phyloP scores from a whole-genome alignment of 2,888 invertebrate species.

The Frankliniella fusca region DNA sequence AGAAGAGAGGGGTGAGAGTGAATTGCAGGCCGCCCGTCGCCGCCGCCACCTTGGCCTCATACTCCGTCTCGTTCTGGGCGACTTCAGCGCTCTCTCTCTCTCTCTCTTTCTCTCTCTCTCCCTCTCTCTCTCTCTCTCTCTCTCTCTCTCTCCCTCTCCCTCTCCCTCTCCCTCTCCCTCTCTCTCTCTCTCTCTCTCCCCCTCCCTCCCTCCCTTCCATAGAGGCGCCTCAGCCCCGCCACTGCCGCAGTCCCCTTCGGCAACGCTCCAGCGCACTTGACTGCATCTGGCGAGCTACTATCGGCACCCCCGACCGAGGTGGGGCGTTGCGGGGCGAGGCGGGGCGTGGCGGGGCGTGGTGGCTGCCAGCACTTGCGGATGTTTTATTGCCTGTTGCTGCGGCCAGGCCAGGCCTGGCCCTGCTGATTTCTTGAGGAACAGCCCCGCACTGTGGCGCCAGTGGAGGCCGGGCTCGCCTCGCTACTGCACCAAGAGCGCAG shows the following conservation, averaged over 20 bases:
- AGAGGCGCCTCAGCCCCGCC: neutral
- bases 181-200: too few relatives aligned
- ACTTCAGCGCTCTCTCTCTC: neutral
- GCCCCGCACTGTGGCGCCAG: neutral
- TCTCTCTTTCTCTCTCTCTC: too few relatives aligned
- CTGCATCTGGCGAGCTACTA: neutral
- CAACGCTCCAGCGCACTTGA: neutral
- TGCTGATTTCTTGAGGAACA: constrained; percentile 10
- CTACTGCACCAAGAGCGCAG: neutral
- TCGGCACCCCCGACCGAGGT: neutral
- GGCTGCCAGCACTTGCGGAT: constrained; percentile 10
- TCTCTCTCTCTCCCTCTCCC: too few relatives aligned
- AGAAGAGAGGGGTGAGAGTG: too few relatives aligned
- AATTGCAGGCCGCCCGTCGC: too few relatives aligned
- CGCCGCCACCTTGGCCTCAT: neutral
- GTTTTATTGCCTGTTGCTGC: constrained; percentile 26
- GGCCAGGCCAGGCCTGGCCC: neutral
- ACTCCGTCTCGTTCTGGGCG: too few relatives aligned
- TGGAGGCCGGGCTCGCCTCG: neutral
- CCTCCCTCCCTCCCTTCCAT: neutral
- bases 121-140: too few relatives aligned
- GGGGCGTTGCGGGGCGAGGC: neutral
- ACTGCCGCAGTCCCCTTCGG: neutral
- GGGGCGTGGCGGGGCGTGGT: neutral
- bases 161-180: too few relatives aligned